Conservation (phyloP, 2,888 invertebrate species). For the Malthinus flaveolus region DNA sequence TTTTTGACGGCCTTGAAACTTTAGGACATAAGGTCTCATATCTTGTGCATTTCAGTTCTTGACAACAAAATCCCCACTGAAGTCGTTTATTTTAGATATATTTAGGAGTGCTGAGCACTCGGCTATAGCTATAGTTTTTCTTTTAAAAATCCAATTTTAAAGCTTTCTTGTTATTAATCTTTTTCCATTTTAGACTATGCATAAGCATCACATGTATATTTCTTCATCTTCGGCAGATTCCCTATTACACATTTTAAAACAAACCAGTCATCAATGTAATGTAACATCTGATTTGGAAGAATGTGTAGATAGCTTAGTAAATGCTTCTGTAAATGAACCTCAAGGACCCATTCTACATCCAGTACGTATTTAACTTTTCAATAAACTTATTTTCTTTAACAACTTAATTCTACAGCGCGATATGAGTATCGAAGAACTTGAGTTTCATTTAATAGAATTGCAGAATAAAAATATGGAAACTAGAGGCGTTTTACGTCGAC, state of each 20-base stretch:
- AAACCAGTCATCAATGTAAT: neutral
- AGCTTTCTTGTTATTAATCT: constrained; percentile 2
- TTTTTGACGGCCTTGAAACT: too few species aligned
- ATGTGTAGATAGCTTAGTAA: constrained; percentile 28
- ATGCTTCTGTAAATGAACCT: constrained; percentile 26
- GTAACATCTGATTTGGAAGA: constrained; percentile 21
- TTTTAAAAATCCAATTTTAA: too few species aligned
- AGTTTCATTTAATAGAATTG: constrained; percentile 67
- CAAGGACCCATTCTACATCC: constrained; percentile 56
- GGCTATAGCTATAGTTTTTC: too few species aligned
- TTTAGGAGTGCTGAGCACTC: too few species aligned
- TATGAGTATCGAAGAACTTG: constrained; percentile 66
- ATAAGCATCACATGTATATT: constrained; percentile 31
- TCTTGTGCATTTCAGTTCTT: too few species aligned
- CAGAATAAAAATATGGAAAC: constrained; percentile 68
- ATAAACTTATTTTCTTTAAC: neutral
- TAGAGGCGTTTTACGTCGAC: constrained; percentile 65
- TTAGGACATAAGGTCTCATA: too few species aligned
- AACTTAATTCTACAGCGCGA: constrained; percentile 53
- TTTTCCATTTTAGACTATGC: constrained; percentile 29
- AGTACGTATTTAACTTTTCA: constrained; percentile 38
- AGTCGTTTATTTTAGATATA: too few species aligned
- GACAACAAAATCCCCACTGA: too few species aligned
- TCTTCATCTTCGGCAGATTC: constrained; percentile 28
- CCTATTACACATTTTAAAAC: constrained; percentile 20